These are phyloP conservation scores for Hipposideros armiger DNA, from an alignment of 2,113 vertebrate species.

Conservation along the genomic window DNA sequence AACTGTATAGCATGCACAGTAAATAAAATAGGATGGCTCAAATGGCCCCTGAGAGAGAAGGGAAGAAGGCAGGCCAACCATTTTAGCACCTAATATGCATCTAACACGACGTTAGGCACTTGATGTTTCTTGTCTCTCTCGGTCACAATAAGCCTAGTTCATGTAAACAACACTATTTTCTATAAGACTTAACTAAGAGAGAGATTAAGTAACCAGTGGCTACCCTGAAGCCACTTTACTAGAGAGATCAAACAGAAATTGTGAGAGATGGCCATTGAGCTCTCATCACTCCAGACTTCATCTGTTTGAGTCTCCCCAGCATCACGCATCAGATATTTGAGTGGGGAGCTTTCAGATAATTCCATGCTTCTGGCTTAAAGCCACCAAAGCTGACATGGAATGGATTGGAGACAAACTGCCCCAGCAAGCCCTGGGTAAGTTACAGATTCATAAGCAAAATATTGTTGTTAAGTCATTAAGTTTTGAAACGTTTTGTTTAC, in stretches of 20 bases:
- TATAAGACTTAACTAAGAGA: neutral
- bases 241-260: neutral
- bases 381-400: neutral
- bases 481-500: neutral
- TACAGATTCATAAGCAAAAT: neutral
- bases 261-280: neutral
- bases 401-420: neutral
- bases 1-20: neutral
- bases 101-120: neutral
- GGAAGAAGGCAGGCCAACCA: neutral
- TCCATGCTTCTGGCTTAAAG: neutral
- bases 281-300: neutral
- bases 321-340: neutral
- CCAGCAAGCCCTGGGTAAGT: neutral
- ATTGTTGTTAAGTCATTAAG: neutral
- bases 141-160: neutral
- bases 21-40: neutral
- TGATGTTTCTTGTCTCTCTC: neutral
- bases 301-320: neutral
- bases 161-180: neutral
- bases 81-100: neutral
- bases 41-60: neutral
- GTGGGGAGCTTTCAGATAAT: neutral
- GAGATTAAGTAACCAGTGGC: neutral
- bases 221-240: neutral